phyloP scores from a whole-genome alignment of 2,113 vertebrate genomes.

The Callipepla squamata region DNA sequence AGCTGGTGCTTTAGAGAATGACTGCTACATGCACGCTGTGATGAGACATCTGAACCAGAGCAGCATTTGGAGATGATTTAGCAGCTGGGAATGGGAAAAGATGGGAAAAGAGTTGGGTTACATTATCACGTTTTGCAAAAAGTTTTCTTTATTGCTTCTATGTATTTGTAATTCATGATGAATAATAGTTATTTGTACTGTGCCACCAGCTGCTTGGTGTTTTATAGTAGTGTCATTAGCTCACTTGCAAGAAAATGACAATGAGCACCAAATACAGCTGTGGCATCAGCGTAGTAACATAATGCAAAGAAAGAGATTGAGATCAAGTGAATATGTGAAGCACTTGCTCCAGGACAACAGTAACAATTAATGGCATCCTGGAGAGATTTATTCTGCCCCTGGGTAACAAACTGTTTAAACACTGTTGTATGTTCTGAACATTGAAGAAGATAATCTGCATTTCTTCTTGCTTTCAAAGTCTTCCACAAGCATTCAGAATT shows the following conservation, averaged over 20 bases:
- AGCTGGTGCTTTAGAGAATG: not conserved
- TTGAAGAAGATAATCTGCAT: not conserved
- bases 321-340: not conserved
- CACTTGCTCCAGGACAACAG: not conserved
- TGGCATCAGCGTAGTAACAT: not conserved
- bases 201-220: constrained; percentile 34
- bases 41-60: not conserved
- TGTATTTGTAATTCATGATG: constrained; percentile 28
- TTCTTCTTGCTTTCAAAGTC: not conserved
- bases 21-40: fast-evolving
- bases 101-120: not conserved
- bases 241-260: constrained; percentile 4
- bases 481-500: not conserved
- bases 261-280: constrained; percentile 22
- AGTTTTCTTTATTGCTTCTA: not conserved
- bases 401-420: not conserved
- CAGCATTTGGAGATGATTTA: not conserved
- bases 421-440: not conserved
- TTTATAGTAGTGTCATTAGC: constrained; percentile 15
- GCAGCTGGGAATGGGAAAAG: not conserved
- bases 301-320: not conserved
- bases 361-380: not conserved
- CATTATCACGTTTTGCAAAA: not conserved
- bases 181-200: constrained; percentile 10
- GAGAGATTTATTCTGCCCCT: not conserved